Base-by-base conservation (phyloP, 2,888 invertebrate genomes). In the Rhimphoctona megacephalus region DNA sequence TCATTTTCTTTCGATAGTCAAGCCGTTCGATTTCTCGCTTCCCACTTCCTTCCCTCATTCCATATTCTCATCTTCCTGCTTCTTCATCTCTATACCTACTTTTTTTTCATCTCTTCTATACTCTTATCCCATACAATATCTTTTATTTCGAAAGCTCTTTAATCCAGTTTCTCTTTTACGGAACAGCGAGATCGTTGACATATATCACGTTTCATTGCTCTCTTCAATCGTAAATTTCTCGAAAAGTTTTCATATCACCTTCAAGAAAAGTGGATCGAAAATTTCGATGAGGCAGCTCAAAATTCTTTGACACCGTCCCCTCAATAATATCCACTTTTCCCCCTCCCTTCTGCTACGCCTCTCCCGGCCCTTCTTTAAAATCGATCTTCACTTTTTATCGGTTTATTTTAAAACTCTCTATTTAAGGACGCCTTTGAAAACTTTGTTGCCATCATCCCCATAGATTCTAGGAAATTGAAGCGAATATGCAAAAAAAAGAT, bases 1-100 rank as follows among this genome's bases (percentile, higher is more conserved):
- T 81, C 85, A 78, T 81, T 85, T 85, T 81, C 78, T 64, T 72
- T 78, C 85, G 78, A 85, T 85, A 81, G 64, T 66, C 66, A n/a
- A 49, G 72, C 73, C 57, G 39, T 66, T 64, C 78, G 81, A 81
- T 85, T 78, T 73, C 66, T 73, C 85, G 78, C 73, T 78, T 78
- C 61, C 64, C 46, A 54, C 78, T 57, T 78, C 30, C 25, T 67
- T 61, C 57, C 73, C 61, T 76, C 36, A 49, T 70, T 81, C 78
- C 70, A 36, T 57, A 67, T 66, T 52, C 70, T 46, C 77, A 52
- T 81, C 64, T 69, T 76, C 19, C 69, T 49, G 43, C 69, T 33
- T 77, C 69, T 14, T 30, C 43, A 57, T 46, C 61, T 39, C 25
- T 30, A n/a, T 30, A n/a, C 39, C 43, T 46, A 9, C 36, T 46